Evolutionary conservation across 2,797 vertebrate species (phyloP).

Genomic region (Sitta carolinensis): DNA sequence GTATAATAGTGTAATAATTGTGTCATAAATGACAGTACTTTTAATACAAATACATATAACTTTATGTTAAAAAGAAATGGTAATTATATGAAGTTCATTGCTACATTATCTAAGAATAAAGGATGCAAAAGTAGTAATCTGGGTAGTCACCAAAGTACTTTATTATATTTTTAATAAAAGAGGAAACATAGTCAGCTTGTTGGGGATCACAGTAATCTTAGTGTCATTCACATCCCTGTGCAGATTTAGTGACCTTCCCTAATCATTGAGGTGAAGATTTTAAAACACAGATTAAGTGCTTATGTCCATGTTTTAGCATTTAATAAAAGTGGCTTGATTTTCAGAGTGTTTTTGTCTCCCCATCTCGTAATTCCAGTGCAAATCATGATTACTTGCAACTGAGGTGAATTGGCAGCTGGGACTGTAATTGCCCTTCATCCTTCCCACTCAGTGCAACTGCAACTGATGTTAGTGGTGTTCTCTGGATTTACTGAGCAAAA

Average conservation of each 20-base stretch:
- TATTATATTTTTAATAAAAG: not conserved
- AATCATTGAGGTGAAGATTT: not conserved
- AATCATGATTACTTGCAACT: not conserved
- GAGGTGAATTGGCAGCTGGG: constrained; percentile 27
- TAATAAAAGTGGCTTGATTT: not conserved
- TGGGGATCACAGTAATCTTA: not conserved
- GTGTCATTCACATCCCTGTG: not conserved
- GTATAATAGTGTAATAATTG: not conserved
- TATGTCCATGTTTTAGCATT: not conserved
- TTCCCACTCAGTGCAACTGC: not conserved
- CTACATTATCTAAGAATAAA: not conserved
- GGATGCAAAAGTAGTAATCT: not conserved
- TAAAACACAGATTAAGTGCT: not conserved
- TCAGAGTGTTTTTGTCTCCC: not conserved
- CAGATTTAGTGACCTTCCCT: not conserved
- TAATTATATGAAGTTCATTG: not conserved
- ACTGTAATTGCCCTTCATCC: constrained; percentile 20
- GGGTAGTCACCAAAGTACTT: not conserved
- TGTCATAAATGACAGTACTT: not conserved
- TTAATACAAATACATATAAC: not conserved
- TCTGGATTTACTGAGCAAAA: constrained; percentile 3
- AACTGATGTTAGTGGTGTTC: not conserved
- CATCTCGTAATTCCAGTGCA: not conserved
- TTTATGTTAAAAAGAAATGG: not conserved
- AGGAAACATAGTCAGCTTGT: not conserved